Conservation (phyloP, 2,797 vertebrate species). For the Glossophaga mutica region DNA sequence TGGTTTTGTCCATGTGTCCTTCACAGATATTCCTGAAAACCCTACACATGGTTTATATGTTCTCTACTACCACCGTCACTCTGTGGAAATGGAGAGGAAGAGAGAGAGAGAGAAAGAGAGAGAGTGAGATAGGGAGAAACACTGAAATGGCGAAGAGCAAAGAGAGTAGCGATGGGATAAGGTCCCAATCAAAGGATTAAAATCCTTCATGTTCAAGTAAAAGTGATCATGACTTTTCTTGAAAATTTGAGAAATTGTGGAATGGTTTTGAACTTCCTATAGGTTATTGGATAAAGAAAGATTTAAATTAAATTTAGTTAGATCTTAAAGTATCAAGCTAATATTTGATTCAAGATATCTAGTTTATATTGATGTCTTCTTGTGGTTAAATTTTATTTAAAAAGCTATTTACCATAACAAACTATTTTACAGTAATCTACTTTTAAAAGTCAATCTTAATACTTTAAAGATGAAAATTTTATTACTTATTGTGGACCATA, state of each 20-base stretch:
- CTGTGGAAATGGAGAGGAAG: not conserved
- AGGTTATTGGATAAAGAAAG: not conserved
- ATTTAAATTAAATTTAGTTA: not conserved
- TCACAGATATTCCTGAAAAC: no score
- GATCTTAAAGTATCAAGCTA: not conserved
- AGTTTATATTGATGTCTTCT: not conserved
- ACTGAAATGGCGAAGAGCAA: not conserved
- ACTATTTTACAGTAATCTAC: not conserved
- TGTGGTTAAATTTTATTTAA: not conserved
- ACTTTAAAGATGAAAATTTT: not conserved
- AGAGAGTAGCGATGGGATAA: not conserved
- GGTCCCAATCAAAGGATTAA: not conserved
- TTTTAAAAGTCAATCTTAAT: conserved; percentile 19
- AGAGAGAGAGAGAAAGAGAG: not conserved
- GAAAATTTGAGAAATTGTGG: not conserved
- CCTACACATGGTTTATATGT: not conserved
- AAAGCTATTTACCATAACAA: not conserved
- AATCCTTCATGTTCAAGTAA: not conserved
- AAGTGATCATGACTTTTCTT: not conserved
- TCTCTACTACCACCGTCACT: not conserved
- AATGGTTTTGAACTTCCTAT: not conserved
- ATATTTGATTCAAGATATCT: not conserved
- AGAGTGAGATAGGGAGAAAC: not conserved
- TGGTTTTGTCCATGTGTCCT: no score
- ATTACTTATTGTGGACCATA: not conserved